Evolutionary conservation across 2,113 vertebrate genomes (phyloP).

Genomic region (Bufo gargarizans): DNA sequence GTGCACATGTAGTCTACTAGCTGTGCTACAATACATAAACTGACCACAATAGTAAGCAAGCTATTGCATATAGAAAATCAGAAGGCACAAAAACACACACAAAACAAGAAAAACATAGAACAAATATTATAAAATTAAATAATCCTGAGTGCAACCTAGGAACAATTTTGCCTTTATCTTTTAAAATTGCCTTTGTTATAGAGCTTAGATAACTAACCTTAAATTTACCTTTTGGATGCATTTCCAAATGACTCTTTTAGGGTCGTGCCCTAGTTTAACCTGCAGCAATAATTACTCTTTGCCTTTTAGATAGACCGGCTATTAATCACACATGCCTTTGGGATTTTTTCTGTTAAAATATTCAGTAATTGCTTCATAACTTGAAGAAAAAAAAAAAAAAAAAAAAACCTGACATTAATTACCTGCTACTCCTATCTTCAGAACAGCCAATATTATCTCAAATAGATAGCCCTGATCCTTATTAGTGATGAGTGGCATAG

Average conservation of each 20-base stretch:
- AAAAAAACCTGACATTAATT: constrained; percentile 52
- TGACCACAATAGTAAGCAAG: too few species aligned
- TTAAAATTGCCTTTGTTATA: background rate
- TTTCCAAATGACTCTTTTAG: constrained; percentile 44
- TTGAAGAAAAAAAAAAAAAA: constrained; percentile 40
- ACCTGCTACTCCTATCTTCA: constrained; percentile 53
- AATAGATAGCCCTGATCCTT: constrained; percentile 27
- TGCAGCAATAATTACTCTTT: constrained; percentile 54
- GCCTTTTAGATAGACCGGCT: constrained; percentile 45
- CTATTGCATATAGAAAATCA: too few species aligned
- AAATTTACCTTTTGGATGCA: constrained; percentile 24
- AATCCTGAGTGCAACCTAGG: background rate
- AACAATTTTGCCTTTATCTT: background rate
- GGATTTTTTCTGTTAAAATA: constrained; percentile 52
- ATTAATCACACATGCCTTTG: constrained; percentile 57
- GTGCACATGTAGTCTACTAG: too few species aligned
- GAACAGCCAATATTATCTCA: constrained; percentile 40
- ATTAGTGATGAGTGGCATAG: background rate
- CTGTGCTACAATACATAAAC: too few species aligned
- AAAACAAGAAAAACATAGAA: too few species aligned
- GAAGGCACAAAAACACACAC: too few species aligned
- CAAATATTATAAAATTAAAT: background rate
- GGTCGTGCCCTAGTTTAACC: constrained; percentile 53
- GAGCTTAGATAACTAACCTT: constrained; percentile 25
- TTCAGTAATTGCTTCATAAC: constrained; percentile 56